Percentiles rank a stretch among this genome's conserved stretches.
phyloP scores from a whole-genome alignment of 2,797 vertebrate genomes.

The Neomorphus geoffroyi region DNA sequence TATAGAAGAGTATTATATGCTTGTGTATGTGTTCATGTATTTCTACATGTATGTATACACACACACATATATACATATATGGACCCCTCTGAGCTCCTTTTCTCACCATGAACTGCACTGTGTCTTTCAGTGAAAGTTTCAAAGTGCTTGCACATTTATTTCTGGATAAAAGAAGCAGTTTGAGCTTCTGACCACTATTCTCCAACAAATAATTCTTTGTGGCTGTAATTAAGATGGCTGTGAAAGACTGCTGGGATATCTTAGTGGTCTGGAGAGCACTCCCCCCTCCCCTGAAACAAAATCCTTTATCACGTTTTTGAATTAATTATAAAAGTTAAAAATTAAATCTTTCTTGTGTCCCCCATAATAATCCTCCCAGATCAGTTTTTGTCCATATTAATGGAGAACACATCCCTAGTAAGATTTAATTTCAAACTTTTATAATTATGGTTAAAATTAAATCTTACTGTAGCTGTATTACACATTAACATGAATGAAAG shows the following conservation, averaged over 20 bases:
- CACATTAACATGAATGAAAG: constrained; percentile 79
- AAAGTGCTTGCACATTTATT: constrained; percentile 22
- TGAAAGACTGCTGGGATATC: constrained; percentile 46
- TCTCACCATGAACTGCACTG: neutral
- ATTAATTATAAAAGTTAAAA: constrained; percentile 83
- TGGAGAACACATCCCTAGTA: constrained; percentile 77
- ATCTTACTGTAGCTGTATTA: constrained; percentile 80
- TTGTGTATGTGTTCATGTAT: rapidly evolving
- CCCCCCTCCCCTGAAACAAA: constrained; percentile 73
- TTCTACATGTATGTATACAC: neutral
- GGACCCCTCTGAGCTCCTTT: neutral
- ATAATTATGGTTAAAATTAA: constrained; percentile 85
- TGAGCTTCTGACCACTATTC: constrained; percentile 52
- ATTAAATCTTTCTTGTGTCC: constrained; percentile 82
- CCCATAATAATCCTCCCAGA: constrained; percentile 80
- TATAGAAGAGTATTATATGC: neutral
- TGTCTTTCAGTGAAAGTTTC: neutral
- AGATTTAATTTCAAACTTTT: constrained; percentile 84
- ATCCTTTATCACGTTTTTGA: constrained; percentile 79
- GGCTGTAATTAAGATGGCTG: constrained; percentile 54
- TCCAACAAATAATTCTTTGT: constrained; percentile 61
- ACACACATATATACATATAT: rapidly evolving
- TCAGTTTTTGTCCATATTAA: constrained; percentile 81
- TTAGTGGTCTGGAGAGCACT: constrained; percentile 62
- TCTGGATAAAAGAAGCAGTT: constrained; percentile 32